These are phyloP conservation scores for zebrafish (Danio rerio) DNA, from an alignment of 2,113 vertebrate genomes.

Conservation along the genomic window GRCz12tu NC_133177.1:42183001-42183500, in stretches of 20 bases:
- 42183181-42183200: slow-evolving; percentile 37
- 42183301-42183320: too few species aligned
- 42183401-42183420: too few species aligned
- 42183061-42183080: not conserved
- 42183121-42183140: not conserved
- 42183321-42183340: too few species aligned
- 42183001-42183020: slow-evolving; percentile 10
- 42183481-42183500: too few species aligned
- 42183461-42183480: too few species aligned
- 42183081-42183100: not conserved
- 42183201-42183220: slow-evolving; percentile 15
- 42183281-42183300: too few species aligned
- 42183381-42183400: too few species aligned
- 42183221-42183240: slow-evolving; percentile 47
- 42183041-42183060: not conserved
- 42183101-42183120: slow-evolving; percentile 36
- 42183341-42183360: too few species aligned
- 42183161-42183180: slow-evolving; percentile 45
- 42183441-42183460: too few species aligned
- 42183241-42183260: slow-evolving; percentile 44
- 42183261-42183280: slow-evolving; percentile 27
- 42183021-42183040: slow-evolving; percentile 23
- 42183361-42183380: too few species aligned
- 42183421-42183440: too few species aligned
- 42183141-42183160: slow-evolving; percentile 37